Base-by-base conservation (phyloP, 2,797 vertebrate species). In the Poeciliopsis infans region DNA sequence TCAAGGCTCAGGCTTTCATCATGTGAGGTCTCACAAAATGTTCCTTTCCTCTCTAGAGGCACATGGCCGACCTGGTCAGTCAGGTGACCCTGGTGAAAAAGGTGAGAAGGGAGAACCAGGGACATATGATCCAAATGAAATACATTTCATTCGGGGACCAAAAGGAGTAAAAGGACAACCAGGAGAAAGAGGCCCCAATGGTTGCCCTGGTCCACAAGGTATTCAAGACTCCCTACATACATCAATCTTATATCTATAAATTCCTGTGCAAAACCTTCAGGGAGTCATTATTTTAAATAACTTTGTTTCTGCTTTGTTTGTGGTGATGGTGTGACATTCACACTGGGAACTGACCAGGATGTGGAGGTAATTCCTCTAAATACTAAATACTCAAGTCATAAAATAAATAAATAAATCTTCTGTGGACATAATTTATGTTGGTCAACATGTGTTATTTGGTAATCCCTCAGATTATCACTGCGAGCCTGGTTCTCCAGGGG, bases 91-190 rank as follows among this genome's bases (percentile, higher is more conserved):
- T 1, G 94, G 94, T 80, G 88, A 78, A 13, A 94, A 93, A 46
- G 94, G 94, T 20, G 80, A 78, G 39, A 94, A 94, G 78, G 94
- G 94, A 83, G 93, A 93, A 36, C 88, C 87, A 74, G 87, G 90
- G 49, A 33, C 7, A 0, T 82, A 57, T 47, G 20, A 23, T 4
- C 1, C 61, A 16, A 79, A 78, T 72, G 75, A 71, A 45, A 43
- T 20, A 0, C 41, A 36, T 71, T 49, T 2, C 0, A 0, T 49
- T 15, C 69, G 0, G 39, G 95, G 84, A 74, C 31, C 10, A 85
- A 95, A 92, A 53, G 94, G 94, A 78, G 2, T 0, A 45, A 91
- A 89, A 80, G 91, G 94, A 75, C 0, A 23, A 2, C 45, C 0
- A 0, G 93, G 93, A 74, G 20, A 2, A 43, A 93, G 92, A 93